A percentile compares a stretch with the other conserved stretches of the same genome.
Evolutionary conservation across 2,888 invertebrate species (phyloP).

Genomic region (Odontothrips loti): DNA sequence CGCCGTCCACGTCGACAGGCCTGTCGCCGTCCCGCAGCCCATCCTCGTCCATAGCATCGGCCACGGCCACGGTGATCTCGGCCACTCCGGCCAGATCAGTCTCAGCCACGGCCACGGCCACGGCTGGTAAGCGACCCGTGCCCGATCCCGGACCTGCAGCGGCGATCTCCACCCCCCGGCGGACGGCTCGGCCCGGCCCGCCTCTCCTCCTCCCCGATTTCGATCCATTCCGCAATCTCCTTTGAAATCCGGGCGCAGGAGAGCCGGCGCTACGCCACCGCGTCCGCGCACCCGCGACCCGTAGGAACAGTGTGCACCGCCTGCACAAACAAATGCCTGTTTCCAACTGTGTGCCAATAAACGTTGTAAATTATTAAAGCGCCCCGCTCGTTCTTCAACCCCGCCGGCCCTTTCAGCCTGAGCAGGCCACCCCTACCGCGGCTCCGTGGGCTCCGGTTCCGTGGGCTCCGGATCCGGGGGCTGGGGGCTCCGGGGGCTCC

Average conservation of each 20-base stretch:
- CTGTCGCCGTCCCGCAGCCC: slow-evolving; percentile 36
- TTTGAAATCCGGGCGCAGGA: neutral
- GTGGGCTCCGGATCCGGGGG: no score
- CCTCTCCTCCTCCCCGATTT: slow-evolving; percentile 21
- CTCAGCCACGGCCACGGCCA: neutral
- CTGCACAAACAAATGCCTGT: neutral
- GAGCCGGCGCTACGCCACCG: neutral
- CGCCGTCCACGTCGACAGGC: slow-evolving; percentile 47
- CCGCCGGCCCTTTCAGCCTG: no score
- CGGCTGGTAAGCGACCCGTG: neutral
- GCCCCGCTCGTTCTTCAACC: no score
- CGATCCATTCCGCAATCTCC: neutral
- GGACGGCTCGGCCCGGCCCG: neutral
- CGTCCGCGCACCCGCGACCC: neutral
- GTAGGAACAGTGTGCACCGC: neutral
- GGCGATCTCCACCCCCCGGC: neutral
- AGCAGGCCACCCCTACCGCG: neutral
- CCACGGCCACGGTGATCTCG: neutral
- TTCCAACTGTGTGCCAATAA: neutral
- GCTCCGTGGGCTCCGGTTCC: neutral
- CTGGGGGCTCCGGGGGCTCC: no score
- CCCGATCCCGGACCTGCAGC: no score
- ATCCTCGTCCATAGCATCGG: slow-evolving; percentile 29
- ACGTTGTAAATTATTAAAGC: slow-evolving; percentile 19
- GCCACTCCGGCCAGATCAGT: neutral